phyloP scores from a whole-genome alignment of 2,888 invertebrate genomes.

The Drosophila tanythrix region DNA sequence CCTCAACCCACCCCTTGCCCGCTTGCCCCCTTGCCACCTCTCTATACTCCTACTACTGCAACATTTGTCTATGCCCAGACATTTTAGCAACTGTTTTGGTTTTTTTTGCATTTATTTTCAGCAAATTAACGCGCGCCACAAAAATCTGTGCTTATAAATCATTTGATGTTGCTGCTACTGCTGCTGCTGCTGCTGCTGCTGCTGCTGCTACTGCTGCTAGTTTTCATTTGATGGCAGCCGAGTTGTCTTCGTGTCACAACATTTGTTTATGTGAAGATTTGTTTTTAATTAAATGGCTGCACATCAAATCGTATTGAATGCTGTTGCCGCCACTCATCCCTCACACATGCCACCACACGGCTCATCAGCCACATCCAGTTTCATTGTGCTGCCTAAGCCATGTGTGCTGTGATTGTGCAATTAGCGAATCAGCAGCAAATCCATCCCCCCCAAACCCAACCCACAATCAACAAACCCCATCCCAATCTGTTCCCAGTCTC shows the following conservation, averaged over 20 bases:
- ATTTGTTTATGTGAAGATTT: slow-evolving; percentile 74
- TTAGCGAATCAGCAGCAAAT: slow-evolving; percentile 65
- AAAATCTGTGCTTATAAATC: slow-evolving; percentile 77
- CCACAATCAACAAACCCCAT: neutral
- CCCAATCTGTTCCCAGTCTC: slow-evolving; percentile 16
- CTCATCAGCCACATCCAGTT: slow-evolving; percentile 2
- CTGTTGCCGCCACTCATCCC: slow-evolving; percentile 75
- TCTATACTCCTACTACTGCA: slow-evolving; percentile 15
- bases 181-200: slow-evolving; percentile 32
- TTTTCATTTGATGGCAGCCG: slow-evolving; percentile 45
- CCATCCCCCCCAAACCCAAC: neutral
- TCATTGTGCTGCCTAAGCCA: slow-evolving; percentile 12
- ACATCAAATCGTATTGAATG: slow-evolving; percentile 65
- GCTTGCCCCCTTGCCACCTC: neutral
- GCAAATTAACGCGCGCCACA: slow-evolving; percentile 72
- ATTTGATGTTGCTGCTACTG: slow-evolving; percentile 66
- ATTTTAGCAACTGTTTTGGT: slow-evolving; percentile 13
- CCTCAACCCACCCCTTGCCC: neutral
- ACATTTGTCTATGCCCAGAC: slow-evolving; percentile 43
- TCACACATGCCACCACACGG: neutral
- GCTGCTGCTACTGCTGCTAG: slow-evolving; percentile 19
- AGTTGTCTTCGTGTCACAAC: slow-evolving; percentile 61
- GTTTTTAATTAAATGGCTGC: slow-evolving; percentile 75
- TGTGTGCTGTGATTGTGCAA: slow-evolving; percentile 73
- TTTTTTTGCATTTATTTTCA: slow-evolving; percentile 74